Evolutionary conservation across 1,140 invertebrate genomes (phyloP), one percentile per base, ranked within the genome.

Genomic region (Caenorhabditis tropicalis): DNA sequence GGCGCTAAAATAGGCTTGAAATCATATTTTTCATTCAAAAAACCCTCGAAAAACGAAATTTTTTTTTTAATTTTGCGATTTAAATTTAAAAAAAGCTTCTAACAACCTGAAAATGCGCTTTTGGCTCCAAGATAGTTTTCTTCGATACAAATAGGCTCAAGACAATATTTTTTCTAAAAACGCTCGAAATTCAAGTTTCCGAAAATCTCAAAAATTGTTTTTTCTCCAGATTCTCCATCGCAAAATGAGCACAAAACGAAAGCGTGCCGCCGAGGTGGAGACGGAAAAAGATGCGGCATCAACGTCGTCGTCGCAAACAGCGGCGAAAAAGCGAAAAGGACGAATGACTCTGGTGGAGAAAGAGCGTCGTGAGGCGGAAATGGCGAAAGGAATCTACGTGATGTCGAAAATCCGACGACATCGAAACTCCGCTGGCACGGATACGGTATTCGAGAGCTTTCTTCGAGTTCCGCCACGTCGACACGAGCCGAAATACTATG

Each of bases 401-500:
- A 74, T 74, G 65, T 39, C 65, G 36, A 39, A 74, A n/a, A 43
- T 74, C 24, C 65, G 65, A 0, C 9, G 29, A 1, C 65, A 74
- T 9, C 65, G 65, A 6, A 74, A 24, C 9, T 21, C 65, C 0
- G 65, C 65, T 36, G 65, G 65, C n/a, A 46, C 15, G 15, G 36
- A 43, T n/a, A 19, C 65, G 27, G 29, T 81, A 81, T 81, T 81
- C 48, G 46, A 81, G 48, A 81, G 51, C 39, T 81, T 51, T 53
- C 51, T 56, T 48, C 79, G 79, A 33, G 12, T 81, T 51, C 65
- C 65, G 21, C 12, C 36, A 39, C 65, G 65, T 31, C 65, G 65
- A 80, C 90, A 90, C 31, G 92, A 92, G 27, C 92, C 93, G 9
- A 92, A 93, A 84, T 93, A 93, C 86, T 93, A 93, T 88, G 92